Evolutionary conservation across 2,888 invertebrate genomes (phyloP), one percentile per base, ranked within the genome.

Genomic region (Pandemis cinnamomeana): DNA sequence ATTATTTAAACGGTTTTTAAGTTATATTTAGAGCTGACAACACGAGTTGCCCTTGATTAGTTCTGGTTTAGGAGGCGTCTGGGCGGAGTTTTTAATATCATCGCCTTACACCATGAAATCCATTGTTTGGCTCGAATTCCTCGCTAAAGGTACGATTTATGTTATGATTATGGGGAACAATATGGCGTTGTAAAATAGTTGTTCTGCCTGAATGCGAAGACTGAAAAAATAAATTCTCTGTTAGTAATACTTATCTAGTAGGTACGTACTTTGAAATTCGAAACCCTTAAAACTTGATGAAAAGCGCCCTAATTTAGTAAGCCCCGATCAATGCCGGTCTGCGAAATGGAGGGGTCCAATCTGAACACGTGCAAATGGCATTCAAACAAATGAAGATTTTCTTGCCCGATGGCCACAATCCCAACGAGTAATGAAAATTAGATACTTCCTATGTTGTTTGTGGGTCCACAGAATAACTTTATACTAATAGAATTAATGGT

Each of bases 301-400:
- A 66, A 53, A 62, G 46, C 60, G 62, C 44, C 64, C 53, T 71
- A 71, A 74, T 67, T 71, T 67, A 60, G 60, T 20, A 46, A 74
- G 67, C 67, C 67, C 60, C 74, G 70, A 74, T 67, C 74, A 53
- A 71, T 71, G 74, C 67, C 74, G 53, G 66, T 42, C 61, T 67
- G 66, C 41, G 62, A 53, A 74, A 71, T 71, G 61, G 74, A 67
- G 71, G 74, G 74, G 74, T 67, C 74, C 70, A 66, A 66, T 67
- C 61, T 71, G 70, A 74, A 55, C 74, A 74, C 74, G 74, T 74
- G 74, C 74, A 66, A 74, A 71, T 71, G 74, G 70, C 74, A 71
- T 71, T 71, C 70, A 61, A 74, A 74, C 61, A 74, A 74, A 74
- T 74, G 70, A 74, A 71, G 53, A 74, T 67, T 71, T 74, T 74